Evolutionary conservation across 1,140 invertebrate genomes (phyloP).

Genomic region (Meloidogyne exigua): DNA sequence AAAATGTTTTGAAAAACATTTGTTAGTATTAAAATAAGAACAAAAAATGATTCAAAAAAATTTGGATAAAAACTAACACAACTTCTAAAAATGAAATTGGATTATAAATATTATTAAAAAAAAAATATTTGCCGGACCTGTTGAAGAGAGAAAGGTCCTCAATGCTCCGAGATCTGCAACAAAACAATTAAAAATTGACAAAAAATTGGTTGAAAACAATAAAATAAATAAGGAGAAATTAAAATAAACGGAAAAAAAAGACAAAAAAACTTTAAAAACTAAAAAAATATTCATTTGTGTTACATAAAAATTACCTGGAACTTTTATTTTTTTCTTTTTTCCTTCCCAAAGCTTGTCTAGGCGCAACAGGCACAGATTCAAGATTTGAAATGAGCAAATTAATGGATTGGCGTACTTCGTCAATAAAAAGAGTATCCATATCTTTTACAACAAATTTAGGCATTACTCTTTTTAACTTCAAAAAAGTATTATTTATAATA

Average conservation of each 20-base stretch:
- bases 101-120: not conserved
- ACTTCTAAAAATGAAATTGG: too few relatives aligned
- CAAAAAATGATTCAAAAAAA: too few relatives aligned
- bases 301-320: slow-evolving; percentile 79
- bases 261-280: too few relatives aligned
- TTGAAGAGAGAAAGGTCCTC: slow-evolving; percentile 63
- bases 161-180: slow-evolving; percentile 61
- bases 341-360: slow-evolving; percentile 72
- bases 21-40: too few relatives aligned
- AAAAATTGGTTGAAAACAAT: not conserved
- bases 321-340: slow-evolving; percentile 85
- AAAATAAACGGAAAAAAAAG: too few relatives aligned
- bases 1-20: too few relatives aligned
- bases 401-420: slow-evolving; percentile 94
- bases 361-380: slow-evolving; percentile 95
- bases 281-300: too few relatives aligned
- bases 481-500: not conserved
- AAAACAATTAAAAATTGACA: slow-evolving; percentile 19
- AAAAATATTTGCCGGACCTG: slow-evolving; percentile 49
- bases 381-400: slow-evolving; percentile 97
- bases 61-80: too few relatives aligned
- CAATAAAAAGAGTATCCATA: slow-evolving; percentile 98
- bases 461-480: slow-evolving; percentile 90
- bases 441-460: slow-evolving; percentile 99
- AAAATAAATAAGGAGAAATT: not conserved